Evolutionary conservation across 2,113 vertebrate genomes (phyloP).

Genomic region (Sterrhoptilus dennistouni): DNA sequence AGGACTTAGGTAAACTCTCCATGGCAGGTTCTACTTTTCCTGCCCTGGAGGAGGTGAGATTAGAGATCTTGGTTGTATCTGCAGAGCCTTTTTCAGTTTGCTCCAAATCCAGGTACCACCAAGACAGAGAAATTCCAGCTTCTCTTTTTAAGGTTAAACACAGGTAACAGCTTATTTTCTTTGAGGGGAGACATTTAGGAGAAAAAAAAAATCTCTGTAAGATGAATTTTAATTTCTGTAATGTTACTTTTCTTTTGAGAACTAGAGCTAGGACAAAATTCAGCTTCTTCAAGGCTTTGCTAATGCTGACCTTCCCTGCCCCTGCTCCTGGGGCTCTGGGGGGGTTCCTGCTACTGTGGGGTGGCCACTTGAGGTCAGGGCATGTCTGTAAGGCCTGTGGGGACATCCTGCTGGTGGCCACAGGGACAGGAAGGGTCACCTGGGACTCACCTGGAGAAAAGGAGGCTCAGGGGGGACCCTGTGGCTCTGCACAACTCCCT

Average conservation of each 20-base stretch:
- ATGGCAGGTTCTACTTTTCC: neutral
- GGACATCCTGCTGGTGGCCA: neutral
- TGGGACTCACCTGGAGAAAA: neutral
- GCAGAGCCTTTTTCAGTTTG: neutral
- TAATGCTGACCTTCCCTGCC: neutral
- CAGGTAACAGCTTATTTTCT: neutral
- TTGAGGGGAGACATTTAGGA: neutral
- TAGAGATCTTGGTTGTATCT: rapidly evolving
- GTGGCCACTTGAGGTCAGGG: neutral
- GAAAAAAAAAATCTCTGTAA: neutral
- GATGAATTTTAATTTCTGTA: neutral
- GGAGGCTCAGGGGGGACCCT: neutral
- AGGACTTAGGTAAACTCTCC: neutral
- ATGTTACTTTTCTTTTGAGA: neutral
- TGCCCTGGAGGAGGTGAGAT: neutral
- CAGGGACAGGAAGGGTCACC: neutral
- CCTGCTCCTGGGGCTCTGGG: rapidly evolving
- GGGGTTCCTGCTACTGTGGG: neutral
- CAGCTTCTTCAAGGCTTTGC: neutral
- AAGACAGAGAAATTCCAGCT: neutral
- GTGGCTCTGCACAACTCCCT: neutral
- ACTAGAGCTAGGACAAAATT: neutral
- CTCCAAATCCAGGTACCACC: neutral
- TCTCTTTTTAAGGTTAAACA: neutral
- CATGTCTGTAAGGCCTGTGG: neutral